phyloP scores from a whole-genome alignment of 2,888 invertebrate genomes.

The Macrophya alboannulata region DNA sequence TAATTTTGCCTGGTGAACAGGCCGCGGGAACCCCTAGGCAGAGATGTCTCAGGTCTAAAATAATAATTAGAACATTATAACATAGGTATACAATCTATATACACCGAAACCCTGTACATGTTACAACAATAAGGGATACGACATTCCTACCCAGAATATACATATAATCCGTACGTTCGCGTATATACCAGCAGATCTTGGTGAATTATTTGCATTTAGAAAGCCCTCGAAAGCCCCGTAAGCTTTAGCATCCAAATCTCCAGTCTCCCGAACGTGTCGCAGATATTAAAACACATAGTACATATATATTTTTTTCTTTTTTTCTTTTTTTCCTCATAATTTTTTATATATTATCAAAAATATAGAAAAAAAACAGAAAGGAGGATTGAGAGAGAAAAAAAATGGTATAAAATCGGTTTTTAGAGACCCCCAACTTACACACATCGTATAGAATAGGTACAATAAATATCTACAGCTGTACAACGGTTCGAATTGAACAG shows the following conservation, averaged over 20 bases:
- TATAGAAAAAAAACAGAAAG: too few species aligned
- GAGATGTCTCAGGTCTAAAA: neutral
- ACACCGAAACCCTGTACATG: neutral
- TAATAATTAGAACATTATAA: conserved; percentile 29
- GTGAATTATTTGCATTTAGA: conserved; percentile 36
- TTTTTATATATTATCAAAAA: neutral
- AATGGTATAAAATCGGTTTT: too few species aligned
- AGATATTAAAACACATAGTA: neutral
- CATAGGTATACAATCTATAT: neutral
- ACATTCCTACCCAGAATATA: neutral
- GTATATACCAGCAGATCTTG: neutral
- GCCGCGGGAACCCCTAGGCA: neutral
- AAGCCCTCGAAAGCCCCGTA: neutral
- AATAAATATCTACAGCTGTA: too few species aligned
- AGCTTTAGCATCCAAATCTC: neutral
- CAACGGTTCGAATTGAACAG: neutral
- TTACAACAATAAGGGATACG: neutral
- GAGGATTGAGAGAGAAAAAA: too few species aligned
- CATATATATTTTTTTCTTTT: neutral
- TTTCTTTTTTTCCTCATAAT: neutral
- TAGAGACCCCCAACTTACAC: too few species aligned
- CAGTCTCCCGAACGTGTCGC: neutral
- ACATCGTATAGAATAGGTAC: too few species aligned
- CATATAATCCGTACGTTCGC: neutral
- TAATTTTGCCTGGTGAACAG: neutral